Evolutionary conservation across 2,888 invertebrate species (phyloP), one percentile per base, ranked within the genome.

Genomic region (Eretmocerus hayati): DNA sequence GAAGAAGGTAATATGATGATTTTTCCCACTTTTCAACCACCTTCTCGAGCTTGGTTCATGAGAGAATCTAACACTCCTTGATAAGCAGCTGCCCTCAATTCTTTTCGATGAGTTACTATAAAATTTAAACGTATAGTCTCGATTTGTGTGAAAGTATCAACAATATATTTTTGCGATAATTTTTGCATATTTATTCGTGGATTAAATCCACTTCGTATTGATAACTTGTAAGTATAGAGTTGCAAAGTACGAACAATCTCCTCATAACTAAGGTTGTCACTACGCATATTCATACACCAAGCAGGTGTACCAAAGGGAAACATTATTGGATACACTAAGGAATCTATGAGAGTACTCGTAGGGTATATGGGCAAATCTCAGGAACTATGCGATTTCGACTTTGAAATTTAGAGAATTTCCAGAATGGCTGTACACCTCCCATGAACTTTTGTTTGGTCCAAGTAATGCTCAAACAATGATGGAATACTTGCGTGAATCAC

Each of bases 1-100:
- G 64, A 55, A 16, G 64, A 62, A 31, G 67, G 64, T 37, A 69
- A 56, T 41, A 66, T 63, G 19, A 65, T 54, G 40, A 59, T 56
- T 57, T 55, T 58, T 36, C 67, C 67, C 39, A 57, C 51, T 37
- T 36, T 46, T 6, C 32, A 32, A 46, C 54, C 50, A 8, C 46
- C 35, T 39, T 53, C 32, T 32, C 51, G 48, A 8, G 52, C 55
- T 46, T 52, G 41, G 5, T 31, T 38, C 11, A 26, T 5, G 26
- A 36, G 18, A 41, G 40, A 22, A 31, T 47, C 40, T 38, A 42
- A 56, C 46, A 62, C 45, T 52, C 56, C 55, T 53, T 46, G 56
- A 54, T 53, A 56, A 46, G 44, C 23, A 21, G 49, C 47, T 40
- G 54, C 26, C 31, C 48, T 38, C 3, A 54, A 37, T 9, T 11